Conservation (phyloP, 2,113 vertebrate genomes). For the Cebidichthys violaceus region DNA sequence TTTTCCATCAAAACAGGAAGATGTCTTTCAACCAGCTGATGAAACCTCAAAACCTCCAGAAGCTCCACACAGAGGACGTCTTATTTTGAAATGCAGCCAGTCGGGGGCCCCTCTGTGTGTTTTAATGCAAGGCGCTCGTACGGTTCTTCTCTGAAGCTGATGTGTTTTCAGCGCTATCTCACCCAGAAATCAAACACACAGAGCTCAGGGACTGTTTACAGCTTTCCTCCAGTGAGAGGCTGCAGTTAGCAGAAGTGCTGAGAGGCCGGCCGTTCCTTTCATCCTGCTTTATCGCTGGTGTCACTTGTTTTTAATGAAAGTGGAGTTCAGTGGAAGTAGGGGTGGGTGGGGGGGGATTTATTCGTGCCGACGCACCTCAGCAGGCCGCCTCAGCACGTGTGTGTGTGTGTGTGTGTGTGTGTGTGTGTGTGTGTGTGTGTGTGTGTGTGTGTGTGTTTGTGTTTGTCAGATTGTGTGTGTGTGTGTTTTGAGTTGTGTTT, state of each 20-base stretch:
- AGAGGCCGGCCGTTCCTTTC: constrained; percentile 32
- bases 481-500: neutral
- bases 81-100: neutral
- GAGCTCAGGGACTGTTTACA: constrained; percentile 33
- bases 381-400: constrained; percentile 2
- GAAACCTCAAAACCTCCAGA: neutral
- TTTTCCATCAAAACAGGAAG: neutral
- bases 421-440: constrained; percentile 5
- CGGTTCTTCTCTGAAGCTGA: neutral
- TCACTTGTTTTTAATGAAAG: constrained; percentile 72
- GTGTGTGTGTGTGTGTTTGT: neutral
- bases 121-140: neutral
- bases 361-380: constrained; percentile 19
- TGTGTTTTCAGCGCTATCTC: neutral
- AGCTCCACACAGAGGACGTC: neutral
- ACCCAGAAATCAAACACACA: neutral
- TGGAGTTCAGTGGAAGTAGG: constrained; percentile 47
- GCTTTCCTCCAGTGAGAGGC: neutral
- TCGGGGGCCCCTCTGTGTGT: too few relatives aligned
- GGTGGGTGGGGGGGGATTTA: constrained; percentile 5
- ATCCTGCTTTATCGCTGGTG: constrained; percentile 66
- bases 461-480: constrained; percentile 2
- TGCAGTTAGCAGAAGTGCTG: constrained; percentile 55
- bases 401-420: constrained; percentile 5
- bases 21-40: neutral